Conservation (phyloP, 2,888 invertebrate species). For the Xestia rhomboidea region DNA sequence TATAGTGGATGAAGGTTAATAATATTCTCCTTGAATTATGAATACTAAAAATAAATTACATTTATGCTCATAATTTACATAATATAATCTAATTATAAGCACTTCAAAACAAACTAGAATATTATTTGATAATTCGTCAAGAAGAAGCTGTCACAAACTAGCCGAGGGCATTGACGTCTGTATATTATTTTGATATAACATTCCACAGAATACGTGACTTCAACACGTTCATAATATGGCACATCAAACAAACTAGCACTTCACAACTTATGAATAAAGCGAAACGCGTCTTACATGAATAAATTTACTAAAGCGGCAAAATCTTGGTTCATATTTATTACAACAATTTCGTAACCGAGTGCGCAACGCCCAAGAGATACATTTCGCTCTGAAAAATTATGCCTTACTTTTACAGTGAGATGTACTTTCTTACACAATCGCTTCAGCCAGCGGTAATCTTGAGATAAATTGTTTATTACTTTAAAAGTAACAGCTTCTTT, state of each 20-base stretch:
- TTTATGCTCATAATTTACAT: neutral
- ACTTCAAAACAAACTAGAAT: neutral
- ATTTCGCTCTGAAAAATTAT: slow-evolving; percentile 56
- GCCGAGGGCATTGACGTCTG: slow-evolving; percentile 42
- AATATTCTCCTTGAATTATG: neutral
- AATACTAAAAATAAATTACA: neutral
- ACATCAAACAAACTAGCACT: slow-evolving; percentile 65
- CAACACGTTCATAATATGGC: slow-evolving; percentile 54
- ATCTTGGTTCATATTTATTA: slow-evolving; percentile 62
- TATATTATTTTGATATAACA: slow-evolving; percentile 42
- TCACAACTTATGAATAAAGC: slow-evolving; percentile 62
- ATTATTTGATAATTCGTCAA: neutral
- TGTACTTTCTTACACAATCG: slow-evolving; percentile 44
- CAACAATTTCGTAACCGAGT: slow-evolving; percentile 60
- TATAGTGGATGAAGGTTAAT: neutral
- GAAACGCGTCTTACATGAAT: slow-evolving; percentile 62
- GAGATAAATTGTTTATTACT: slow-evolving; percentile 10
- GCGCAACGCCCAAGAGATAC: slow-evolving; percentile 63
- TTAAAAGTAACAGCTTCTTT: slow-evolving; percentile 22
- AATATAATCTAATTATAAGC: neutral
- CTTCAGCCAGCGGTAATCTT: slow-evolving; percentile 20
- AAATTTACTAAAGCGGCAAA: slow-evolving; percentile 58
- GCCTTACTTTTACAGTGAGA: slow-evolving; percentile 39
- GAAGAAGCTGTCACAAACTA: slow-evolving; percentile 10
- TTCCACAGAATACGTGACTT: slow-evolving; percentile 51